phyloP scores from a whole-genome alignment of 2,797 vertebrate genomes.

The Coregonus sp. region DNA sequence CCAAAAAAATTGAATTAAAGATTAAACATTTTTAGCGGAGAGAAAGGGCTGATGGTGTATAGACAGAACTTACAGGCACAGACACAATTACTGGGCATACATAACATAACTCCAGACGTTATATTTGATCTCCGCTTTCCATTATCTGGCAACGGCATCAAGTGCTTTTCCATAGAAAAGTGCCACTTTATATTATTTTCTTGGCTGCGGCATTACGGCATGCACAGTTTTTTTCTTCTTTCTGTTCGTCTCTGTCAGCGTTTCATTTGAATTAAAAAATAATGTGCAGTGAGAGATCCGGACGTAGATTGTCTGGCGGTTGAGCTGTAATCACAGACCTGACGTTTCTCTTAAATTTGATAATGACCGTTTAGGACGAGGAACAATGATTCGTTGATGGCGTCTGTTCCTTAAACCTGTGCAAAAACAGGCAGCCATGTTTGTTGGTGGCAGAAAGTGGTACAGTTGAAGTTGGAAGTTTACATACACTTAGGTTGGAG shows the following conservation, averaged over 20 bases:
- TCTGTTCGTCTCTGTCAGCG: slow-evolving; percentile 53
- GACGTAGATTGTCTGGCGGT: slow-evolving; percentile 62
- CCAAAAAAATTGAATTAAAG: slow-evolving; percentile 70
- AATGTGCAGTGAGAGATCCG: slow-evolving; percentile 61
- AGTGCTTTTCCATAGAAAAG: slow-evolving; percentile 56
- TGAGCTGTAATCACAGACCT: slow-evolving; percentile 69
- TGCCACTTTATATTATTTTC: slow-evolving; percentile 43
- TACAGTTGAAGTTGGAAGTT: neutral
- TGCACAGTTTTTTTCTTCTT: slow-evolving; percentile 30
- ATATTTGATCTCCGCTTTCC: slow-evolving; percentile 69
- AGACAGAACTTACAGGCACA: slow-evolving; percentile 68
- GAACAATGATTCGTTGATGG: slow-evolving; percentile 54
- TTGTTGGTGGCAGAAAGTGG: slow-evolving; percentile 38
- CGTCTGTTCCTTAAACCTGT: slow-evolving; percentile 35
- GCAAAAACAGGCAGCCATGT: slow-evolving; percentile 59
- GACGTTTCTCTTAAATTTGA: slow-evolving; percentile 69
- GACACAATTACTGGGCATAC: slow-evolving; percentile 72
- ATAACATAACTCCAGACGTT: slow-evolving; percentile 57
- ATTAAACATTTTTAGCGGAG: slow-evolving; percentile 71
- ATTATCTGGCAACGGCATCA: slow-evolving; percentile 52
- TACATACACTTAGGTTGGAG: too few relatives aligned
- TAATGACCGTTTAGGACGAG: slow-evolving; percentile 66
- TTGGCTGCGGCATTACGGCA: slow-evolving; percentile 19
- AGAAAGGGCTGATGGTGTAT: slow-evolving; percentile 66
- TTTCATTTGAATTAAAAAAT: slow-evolving; percentile 70